These are phyloP conservation scores for Panzeria rudis DNA, from an alignment of 2,888 invertebrate species.

Conservation along the genomic window DNA sequence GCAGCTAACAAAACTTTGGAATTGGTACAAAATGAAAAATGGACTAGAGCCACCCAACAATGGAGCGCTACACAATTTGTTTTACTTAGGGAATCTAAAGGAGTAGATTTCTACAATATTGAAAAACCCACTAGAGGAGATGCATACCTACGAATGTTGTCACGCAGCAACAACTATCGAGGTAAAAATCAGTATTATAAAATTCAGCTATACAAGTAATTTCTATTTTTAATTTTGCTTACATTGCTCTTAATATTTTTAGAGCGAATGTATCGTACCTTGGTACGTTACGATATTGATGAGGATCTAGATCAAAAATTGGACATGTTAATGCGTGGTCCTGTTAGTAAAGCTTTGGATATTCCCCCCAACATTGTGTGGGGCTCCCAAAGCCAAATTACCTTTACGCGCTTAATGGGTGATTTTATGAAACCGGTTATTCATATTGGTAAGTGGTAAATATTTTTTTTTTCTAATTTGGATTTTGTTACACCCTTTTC, in stretches of 20 bases:
- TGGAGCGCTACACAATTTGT: conserved; percentile 88
- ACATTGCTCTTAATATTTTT: not conserved
- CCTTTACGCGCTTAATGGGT: conserved; percentile 86
- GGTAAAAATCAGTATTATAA: conserved; percentile 2
- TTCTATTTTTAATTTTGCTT: not conserved
- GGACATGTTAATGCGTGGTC: conserved; percentile 88
- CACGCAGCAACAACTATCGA: conserved; percentile 50
- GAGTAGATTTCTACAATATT: conserved; percentile 93
- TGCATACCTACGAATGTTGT: conserved; percentile 64
- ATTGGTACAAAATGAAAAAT: conserved; percentile 85
- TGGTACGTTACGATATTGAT: conserved; percentile 79
- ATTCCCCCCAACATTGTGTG: conserved; percentile 88
- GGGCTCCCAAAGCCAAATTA: conserved; percentile 86
- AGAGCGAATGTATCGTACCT: conserved; percentile 81
- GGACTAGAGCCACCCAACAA: conserved; percentile 80
- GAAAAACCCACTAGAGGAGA: conserved; percentile 81
- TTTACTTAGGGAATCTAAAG: conserved; percentile 86
- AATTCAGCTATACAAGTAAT: not conserved
- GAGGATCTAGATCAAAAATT: conserved; percentile 81
- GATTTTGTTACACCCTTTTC: not conserved
- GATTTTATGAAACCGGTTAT: conserved; percentile 94
- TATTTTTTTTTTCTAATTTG: not conserved
- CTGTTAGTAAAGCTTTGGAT: conserved; percentile 87
- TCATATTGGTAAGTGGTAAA: conserved; percentile 85
- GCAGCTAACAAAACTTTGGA: conserved; percentile 86